A percentile compares a stretch with the other conserved stretches of the same genome.
These are phyloP conservation scores for Coluber constrictor DNA, from an alignment of 2,797 vertebrate genomes.

Conservation along the genomic window DNA sequence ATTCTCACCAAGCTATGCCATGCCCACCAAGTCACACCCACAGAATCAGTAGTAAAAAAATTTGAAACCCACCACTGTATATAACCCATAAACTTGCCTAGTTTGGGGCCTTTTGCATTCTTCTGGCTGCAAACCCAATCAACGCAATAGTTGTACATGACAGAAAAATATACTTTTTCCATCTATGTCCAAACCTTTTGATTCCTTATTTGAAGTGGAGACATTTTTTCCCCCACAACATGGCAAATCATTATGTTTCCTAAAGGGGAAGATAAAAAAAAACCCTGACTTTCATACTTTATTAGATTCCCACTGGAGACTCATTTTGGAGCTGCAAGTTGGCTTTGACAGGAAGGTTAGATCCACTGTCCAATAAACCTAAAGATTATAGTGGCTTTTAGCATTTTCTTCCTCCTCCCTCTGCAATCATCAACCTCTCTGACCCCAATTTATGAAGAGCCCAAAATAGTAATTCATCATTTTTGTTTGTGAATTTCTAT, in stretches of 20 bases:
- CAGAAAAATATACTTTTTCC: background rate
- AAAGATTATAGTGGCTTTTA: slow-evolving; percentile 2
- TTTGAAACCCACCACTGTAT: too few relatives aligned
- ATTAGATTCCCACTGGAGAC: slow-evolving; percentile 19
- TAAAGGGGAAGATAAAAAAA: background rate
- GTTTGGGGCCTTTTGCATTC: background rate
- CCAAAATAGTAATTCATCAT: slow-evolving; percentile 31
- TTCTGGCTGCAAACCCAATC: background rate
- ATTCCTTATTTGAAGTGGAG: background rate
- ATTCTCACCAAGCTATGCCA: too few relatives aligned
- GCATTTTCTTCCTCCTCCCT: background rate
- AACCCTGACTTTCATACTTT: background rate
- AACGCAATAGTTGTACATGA: background rate
- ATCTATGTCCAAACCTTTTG: background rate
- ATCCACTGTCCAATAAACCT: slow-evolving; percentile 23
- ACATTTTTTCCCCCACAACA: background rate
- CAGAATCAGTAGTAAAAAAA: too few relatives aligned
- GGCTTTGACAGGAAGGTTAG: slow-evolving; percentile 24
- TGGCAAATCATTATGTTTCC: background rate
- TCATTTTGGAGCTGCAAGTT: slow-evolving; percentile 20
- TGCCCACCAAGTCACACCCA: too few relatives aligned
- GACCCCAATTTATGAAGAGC: slow-evolving; percentile 31
- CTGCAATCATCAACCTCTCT: slow-evolving; percentile 14
- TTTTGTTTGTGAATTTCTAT: slow-evolving; percentile 12
- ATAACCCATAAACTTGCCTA: background rate